A percentile compares a stretch with the other conserved stretches of the same genome.
These are phyloP conservation scores for Parnassius smintheus DNA, from an alignment of 2,888 invertebrate genomes.

Conservation along the genomic window DNA sequence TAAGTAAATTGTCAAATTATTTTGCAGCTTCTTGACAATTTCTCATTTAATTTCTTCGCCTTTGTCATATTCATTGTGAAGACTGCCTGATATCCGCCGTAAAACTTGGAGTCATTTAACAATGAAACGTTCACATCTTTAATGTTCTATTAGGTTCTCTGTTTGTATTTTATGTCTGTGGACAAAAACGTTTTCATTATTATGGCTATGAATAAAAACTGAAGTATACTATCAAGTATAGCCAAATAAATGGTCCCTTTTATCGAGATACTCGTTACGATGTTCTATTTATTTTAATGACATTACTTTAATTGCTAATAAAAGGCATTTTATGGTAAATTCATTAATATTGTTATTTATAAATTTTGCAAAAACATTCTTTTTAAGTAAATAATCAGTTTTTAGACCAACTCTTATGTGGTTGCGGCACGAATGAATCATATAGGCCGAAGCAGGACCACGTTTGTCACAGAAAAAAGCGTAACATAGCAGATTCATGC, in stretches of 20 bases:
- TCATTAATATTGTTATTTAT: no score
- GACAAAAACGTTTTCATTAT: conserved; percentile 56
- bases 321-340: no score
- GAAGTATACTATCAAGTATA: conserved; percentile 34
- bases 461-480: no score
- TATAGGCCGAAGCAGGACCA: no score
- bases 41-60: conserved; percentile 32
- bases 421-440: no score
- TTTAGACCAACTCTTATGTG: no score
- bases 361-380: no score
- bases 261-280: conserved; percentile 1
- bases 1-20: no score
- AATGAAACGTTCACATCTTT: conserved; percentile 59
- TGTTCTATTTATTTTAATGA: conserved; percentile 5
- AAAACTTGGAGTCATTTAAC: conserved; percentile 55
- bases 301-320: background rate
- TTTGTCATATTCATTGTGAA: conserved; percentile 33
- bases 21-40: background rate
- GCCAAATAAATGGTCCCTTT: conserved; percentile 9
- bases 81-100: conserved; percentile 30
- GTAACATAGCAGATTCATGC: no score
- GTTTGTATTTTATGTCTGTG: conserved; percentile 50
- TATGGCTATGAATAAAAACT: conserved; percentile 52
- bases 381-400: no score
- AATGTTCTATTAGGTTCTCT: conserved; percentile 58